These are phyloP conservation scores for Eublepharis macularius DNA, from an alignment of 2,113 vertebrate genomes.

Conservation along the genomic window DNA sequence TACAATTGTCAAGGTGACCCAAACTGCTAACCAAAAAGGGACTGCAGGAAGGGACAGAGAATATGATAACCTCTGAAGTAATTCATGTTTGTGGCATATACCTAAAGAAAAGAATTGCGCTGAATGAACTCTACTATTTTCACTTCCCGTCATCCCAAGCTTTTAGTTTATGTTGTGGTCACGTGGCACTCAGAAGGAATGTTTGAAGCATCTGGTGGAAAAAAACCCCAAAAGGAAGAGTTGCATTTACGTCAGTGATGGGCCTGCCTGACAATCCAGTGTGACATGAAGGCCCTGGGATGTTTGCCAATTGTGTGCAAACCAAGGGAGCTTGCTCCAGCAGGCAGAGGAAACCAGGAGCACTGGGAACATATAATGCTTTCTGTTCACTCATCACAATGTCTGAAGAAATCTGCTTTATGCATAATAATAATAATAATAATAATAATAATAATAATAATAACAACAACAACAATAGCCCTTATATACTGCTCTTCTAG, in stretches of 20 bases:
- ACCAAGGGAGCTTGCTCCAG: neutral
- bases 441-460: no score
- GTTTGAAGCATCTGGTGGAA: constrained; percentile 66
- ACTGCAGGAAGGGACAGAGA: neutral
- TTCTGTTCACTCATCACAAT: neutral
- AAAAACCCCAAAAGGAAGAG: constrained; percentile 64
- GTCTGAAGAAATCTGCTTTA: neutral
- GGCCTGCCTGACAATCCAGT: constrained; percentile 44
- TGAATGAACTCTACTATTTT: neutral
- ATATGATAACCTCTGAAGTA: neutral
- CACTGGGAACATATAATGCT: neutral
- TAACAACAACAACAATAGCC: no score
- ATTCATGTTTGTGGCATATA: neutral
- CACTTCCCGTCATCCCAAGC: neutral
- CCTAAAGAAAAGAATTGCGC: neutral
- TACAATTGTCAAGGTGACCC: neutral
- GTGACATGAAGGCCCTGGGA: neutral
- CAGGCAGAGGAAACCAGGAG: neutral
- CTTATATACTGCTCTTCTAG: no score
- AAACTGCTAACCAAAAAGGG: neutral
- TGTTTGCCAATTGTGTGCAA: constrained; percentile 21
- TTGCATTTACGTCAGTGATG: constrained; percentile 62
- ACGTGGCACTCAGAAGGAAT: constrained; percentile 26
- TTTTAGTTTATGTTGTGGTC: neutral
- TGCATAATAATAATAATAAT: no score